Evolutionary conservation across 2,797 vertebrate genomes (phyloP), one percentile per base, ranked within the genome.

Genomic region (Australoheros facetus): DNA sequence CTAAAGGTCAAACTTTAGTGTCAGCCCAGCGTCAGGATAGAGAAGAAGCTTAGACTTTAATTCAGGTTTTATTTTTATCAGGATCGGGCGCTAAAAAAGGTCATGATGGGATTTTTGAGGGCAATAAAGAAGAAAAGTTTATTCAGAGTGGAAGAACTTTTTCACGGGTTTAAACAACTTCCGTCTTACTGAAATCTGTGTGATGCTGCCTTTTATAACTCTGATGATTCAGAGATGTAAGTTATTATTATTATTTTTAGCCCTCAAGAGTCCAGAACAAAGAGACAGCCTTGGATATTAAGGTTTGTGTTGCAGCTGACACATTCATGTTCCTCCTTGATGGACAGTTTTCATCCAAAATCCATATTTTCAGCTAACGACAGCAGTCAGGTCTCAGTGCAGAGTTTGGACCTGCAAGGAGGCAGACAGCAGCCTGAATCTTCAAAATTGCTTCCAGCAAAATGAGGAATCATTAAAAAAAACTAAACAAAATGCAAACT

Each of bases 391-490:
- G 6, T 32, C 6, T 32, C 32, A 30, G 28, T 32, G 56, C 56
- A 60, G 58, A 7, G 21, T 39, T 14, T 14, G 34, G 17, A 51
- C 16, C 5, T 4, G 16, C 16, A 51, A 51, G 45, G 34, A 42
- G 59, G 23, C 23, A 19, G 2, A 66, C 48, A 0, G 62, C 16
- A 66, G 39, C 23, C 23, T 0, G 0, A 51, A 51, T 17, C 45
- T 51, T 17, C 45, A 7, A 48, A 28, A 66, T 4, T 39, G 42
- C 7, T 1, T 48, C 23, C 39, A 12, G 62, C 39, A 28, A 10
- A 66, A 48, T 23, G 45, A 0, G 8, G 16, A n/a, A n/a, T n/a
- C 14, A 53, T 1, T 1, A n/a, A 9, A 53, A n/a, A 19, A n/a
- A 53, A 19, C 7, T 9, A 45, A 45, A 45, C 17, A n/a, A 45